Conservation (phyloP, 2,888 invertebrate genomes). For the Elmis aenea region DNA sequence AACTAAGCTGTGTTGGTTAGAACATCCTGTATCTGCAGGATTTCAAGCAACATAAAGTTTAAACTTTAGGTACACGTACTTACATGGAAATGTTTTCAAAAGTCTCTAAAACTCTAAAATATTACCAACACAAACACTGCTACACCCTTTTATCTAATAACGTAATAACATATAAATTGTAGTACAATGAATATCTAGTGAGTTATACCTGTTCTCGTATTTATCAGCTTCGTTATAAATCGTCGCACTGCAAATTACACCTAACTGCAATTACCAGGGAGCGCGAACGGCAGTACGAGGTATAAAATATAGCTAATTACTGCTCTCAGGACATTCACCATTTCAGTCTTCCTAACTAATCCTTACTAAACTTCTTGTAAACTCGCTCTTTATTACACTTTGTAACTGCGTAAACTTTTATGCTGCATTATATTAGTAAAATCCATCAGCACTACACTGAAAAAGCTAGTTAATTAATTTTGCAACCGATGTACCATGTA, state of each 20-base stretch:
- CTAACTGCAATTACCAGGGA: conserved; percentile 30
- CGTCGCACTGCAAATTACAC: conserved; percentile 31
- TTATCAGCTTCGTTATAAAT: conserved; percentile 31
- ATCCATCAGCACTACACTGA: background rate
- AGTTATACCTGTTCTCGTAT: too few relatives aligned
- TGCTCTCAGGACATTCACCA: conserved; percentile 39
- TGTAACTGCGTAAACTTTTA: conserved; percentile 3
- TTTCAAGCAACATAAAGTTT: too few relatives aligned
- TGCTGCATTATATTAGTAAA: background rate
- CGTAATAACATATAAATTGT: too few relatives aligned
- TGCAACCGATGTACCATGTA: background rate
- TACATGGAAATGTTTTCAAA: too few relatives aligned
- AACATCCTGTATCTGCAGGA: too few relatives aligned
- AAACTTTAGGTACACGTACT: too few relatives aligned
- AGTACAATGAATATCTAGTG: too few relatives aligned
- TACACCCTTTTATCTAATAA: too few relatives aligned
- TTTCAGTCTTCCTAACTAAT: conserved; percentile 31
- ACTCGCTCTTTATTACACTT: conserved; percentile 32
- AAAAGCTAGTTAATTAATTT: background rate
- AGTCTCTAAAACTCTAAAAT: too few relatives aligned
- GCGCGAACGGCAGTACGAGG: conserved; percentile 26
- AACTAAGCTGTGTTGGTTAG: too few relatives aligned
- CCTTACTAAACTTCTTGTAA: conserved; percentile 30
- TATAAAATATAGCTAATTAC: conserved; percentile 47
- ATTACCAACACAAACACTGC: too few relatives aligned